Percentiles rank a stretch among this genome's conserved stretches.
These are phyloP conservation scores for Dendrocopos noguchii DNA, from an alignment of 2,113 vertebrate genomes.

Conservation along the genomic window DNA sequence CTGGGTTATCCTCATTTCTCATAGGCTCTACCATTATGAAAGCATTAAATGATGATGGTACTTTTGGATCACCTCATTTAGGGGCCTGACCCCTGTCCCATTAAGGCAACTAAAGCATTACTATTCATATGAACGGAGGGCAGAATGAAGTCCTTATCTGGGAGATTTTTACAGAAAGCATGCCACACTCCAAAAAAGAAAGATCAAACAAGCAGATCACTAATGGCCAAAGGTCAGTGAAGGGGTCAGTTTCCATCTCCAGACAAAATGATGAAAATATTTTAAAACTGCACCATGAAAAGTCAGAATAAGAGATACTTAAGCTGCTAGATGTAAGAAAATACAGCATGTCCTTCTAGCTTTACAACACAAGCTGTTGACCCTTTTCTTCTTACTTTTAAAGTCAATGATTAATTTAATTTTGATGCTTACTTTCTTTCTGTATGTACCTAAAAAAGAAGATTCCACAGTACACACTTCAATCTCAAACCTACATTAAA, in stretches of 20 bases:
- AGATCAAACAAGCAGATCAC: neutral
- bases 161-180: neutral
- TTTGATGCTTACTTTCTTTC: neutral
- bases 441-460: neutral
- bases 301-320: neutral
- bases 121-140: neutral
- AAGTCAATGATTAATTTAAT: neutral
- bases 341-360: neutral
- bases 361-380: neutral
- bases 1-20: neutral
- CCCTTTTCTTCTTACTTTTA: neutral
- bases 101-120: neutral
- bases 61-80: neutral
- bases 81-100: neutral
- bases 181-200: neutral
- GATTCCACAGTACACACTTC: rapidly evolving
- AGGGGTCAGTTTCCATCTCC: neutral
- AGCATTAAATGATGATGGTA: slow-evolving; percentile 3
- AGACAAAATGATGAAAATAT: neutral
- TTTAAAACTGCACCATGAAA: neutral
- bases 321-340: neutral
- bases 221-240: neutral
- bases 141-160: neutral
- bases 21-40: neutral
- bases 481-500: neutral